Evolutionary conservation across 2,113 vertebrate species (phyloP), one percentile per base, ranked within the genome.

Genomic region (Epinephelus lanceolatus): DNA sequence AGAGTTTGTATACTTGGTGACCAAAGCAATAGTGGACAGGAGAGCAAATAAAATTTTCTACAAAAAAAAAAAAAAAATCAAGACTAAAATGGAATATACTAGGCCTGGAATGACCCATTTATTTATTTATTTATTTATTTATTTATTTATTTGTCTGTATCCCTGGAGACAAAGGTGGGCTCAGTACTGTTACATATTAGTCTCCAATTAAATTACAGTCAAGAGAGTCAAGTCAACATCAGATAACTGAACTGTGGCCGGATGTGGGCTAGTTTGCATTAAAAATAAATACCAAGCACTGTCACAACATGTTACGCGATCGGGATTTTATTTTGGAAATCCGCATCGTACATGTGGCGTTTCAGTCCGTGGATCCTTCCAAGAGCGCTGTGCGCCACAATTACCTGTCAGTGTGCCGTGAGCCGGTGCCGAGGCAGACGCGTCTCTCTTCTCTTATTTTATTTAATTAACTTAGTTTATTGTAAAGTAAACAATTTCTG

Each of bases 311-410:
- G 1, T 45, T 57, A 23, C 8, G 45, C 3, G 10, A 53, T 53
- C 33, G 1, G 3, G 8, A 13, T 68, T 86, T 89, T 89, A 88
- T 85, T 88, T 77, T 91, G 86, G 11, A 83, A 76, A 3, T 14
- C 5, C 0, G 0, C 2, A 42, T 59, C 51, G 71, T 79, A 86
- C 71, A 18, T 37, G 7, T 1, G 7, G 2, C 3, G 2, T 47
- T 47, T 71, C 21, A 53, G 62, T 2, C 6, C 30, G 6, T 62
- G 59, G 55, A 63, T 90, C 40, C 47, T 7, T 63, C 25, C 3
- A 57, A 49, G 56, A 70, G 85, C 73, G 79, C 85, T 10, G 40
- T 45, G 25, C 42, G 27, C 19, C 53, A 3, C 63, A 27, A 10
- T 59, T 30, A 63, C 19, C 7, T 30, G n/a, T 5, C 63, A 9